A percentile compares a stretch with the other conserved stretches of the same genome.
phyloP scores from a whole-genome alignment of 2,113 vertebrate species.

The Nematolebias whitei region DNA sequence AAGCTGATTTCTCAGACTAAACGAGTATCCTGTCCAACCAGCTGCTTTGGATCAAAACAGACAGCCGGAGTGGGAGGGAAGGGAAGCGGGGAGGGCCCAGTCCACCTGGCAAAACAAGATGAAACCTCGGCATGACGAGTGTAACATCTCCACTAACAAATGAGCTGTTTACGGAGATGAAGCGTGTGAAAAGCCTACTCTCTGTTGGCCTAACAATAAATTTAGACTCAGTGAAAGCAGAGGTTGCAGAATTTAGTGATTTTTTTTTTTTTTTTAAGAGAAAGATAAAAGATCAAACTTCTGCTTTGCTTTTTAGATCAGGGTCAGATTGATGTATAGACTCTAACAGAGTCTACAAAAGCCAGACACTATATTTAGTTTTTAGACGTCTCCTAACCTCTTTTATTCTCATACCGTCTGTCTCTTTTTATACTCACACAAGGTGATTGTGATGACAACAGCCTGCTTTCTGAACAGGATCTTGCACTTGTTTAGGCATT shows the following conservation, averaged over 20 bases:
- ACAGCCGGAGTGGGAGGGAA: slow-evolving; percentile 61
- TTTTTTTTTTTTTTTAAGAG: not conserved
- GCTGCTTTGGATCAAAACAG: slow-evolving; percentile 90
- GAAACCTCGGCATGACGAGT: slow-evolving; percentile 71
- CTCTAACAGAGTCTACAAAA: slow-evolving; percentile 48
- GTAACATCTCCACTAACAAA: slow-evolving; percentile 79
- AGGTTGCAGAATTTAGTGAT: too few species aligned
- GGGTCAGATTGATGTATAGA: slow-evolving; percentile 68
- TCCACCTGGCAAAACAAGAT: slow-evolving; percentile 95
- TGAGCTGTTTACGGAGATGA: slow-evolving; percentile 78
- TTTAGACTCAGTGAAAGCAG: slow-evolving; percentile 16
- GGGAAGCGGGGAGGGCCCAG: not conserved
- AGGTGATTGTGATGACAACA: slow-evolving; percentile 49
- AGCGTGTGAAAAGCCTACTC: slow-evolving; percentile 64
- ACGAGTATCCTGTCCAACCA: slow-evolving; percentile 85
- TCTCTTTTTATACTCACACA: slow-evolving; percentile 37
- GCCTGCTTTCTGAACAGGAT: slow-evolving; percentile 20
- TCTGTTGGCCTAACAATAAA: slow-evolving; percentile 61
- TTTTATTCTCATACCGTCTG: slow-evolving; percentile 27
- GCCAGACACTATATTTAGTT: slow-evolving; percentile 65
- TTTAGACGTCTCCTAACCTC: slow-evolving; percentile 43
- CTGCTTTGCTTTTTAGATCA: slow-evolving; percentile 58
- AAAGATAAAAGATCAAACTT: slow-evolving; percentile 11
- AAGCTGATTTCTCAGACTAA: slow-evolving; percentile 90
- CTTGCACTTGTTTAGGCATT: slow-evolving; percentile 29